Conservation (phyloP, 2,113 vertebrate species). For the Mesembrinibis cayennensis region DNA sequence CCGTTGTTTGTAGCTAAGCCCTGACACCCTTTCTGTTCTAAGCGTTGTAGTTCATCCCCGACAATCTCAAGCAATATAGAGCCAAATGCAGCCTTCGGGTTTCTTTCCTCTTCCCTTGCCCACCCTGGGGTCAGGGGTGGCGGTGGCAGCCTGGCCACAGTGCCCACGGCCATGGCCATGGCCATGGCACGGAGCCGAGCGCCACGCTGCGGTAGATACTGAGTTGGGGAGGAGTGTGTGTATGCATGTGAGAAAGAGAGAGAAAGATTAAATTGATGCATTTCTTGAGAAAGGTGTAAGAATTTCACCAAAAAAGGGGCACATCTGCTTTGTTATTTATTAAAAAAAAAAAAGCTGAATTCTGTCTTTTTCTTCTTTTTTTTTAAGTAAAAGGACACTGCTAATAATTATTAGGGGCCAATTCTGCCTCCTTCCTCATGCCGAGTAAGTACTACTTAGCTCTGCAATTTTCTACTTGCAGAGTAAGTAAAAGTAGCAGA, state of each 20-base stretch:
- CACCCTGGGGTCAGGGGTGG: constrained; percentile 39
- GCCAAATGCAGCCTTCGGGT: constrained; percentile 42
- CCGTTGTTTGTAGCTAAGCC: background rate
- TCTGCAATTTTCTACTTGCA: constrained; percentile 30
- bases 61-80: constrained; percentile 76
- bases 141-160: constrained; percentile 10
- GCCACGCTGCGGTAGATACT: constrained; percentile 11
- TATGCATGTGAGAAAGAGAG: constrained; percentile 41
- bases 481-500: constrained; percentile 40
- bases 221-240: constrained; percentile 47
- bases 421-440: constrained; percentile 55
- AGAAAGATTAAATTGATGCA: constrained; percentile 75
- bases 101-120: constrained; percentile 14
- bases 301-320: constrained; percentile 82
- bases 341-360: constrained; percentile 75
- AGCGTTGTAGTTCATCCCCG: background rate
- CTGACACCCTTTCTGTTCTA: constrained; percentile 30
- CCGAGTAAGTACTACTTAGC: constrained; percentile 9
- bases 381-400: constrained; percentile 74
- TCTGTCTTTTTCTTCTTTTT: constrained; percentile 64
- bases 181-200: constrained; percentile 47
- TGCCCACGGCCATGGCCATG: constrained; percentile 54
- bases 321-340: constrained; percentile 85
- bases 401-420: constrained; percentile 67
- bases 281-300: constrained; percentile 84